phyloP scores from a whole-genome alignment of 2,113 vertebrate genomes.

The Bubo scandiacus region DNA sequence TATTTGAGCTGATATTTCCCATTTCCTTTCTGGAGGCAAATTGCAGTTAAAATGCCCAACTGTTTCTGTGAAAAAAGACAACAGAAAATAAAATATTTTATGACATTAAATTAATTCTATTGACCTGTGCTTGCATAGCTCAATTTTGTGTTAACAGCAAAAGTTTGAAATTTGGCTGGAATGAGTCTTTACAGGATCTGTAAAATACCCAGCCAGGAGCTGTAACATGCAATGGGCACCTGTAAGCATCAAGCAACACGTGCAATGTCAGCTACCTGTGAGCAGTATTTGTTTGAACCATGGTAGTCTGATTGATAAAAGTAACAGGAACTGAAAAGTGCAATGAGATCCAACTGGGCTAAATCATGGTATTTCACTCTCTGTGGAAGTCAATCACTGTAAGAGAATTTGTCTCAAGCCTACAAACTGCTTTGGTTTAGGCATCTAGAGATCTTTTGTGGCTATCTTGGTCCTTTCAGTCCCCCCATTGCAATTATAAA shows the following conservation, averaged over 20 bases:
- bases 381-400: neutral
- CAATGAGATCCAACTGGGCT: neutral
- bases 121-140: neutral
- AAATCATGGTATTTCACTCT: neutral
- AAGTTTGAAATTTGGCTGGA: neutral
- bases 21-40: neutral
- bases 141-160: neutral
- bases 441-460: neutral
- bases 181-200: neutral
- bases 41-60: neutral
- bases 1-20: neutral
- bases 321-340: neutral
- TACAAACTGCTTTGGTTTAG: neutral
- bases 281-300: neutral
- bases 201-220: neutral
- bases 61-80: neutral
- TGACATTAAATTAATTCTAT: neutral
- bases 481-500: neutral
- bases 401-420: neutral
- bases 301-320: neutral
- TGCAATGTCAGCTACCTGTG: neutral
- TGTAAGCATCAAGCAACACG: neutral
- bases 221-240: neutral
- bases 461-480: neutral
- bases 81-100: neutral